These are phyloP conservation scores for Neoascia interrupta DNA, from an alignment of 2,888 invertebrate species.

Conservation along the genomic window DNA sequence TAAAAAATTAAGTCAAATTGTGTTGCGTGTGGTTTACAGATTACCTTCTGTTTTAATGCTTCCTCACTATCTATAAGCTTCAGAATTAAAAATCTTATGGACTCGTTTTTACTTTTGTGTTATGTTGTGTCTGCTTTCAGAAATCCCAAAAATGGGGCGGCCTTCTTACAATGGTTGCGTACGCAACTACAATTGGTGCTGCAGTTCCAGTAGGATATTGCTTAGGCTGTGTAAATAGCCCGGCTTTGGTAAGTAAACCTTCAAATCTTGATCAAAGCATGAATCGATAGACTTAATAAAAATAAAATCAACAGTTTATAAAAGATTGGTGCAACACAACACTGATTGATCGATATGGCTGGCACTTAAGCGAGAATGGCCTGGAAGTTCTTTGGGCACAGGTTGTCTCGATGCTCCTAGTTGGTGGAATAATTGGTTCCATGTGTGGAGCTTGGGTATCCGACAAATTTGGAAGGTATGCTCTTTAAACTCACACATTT, in stretches of 20 bases:
- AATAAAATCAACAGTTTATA: conserved; percentile 80
- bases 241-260: conserved; percentile 84
- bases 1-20: too few relatives aligned
- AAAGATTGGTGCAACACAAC: conserved; percentile 87
- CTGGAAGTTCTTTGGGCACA: conserved; percentile 87
- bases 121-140: conserved; percentile 26
- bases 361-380: conserved; percentile 79
- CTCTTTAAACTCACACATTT: background rate
- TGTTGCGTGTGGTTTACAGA: too few relatives aligned
- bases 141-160: conserved; percentile 73
- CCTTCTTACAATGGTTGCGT: conserved; percentile 83
- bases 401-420: conserved; percentile 92
- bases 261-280: background rate
- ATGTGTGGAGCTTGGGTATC: conserved; percentile 87
- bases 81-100: too few relatives aligned
- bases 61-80: too few relatives aligned
- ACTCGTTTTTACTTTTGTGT: too few relatives aligned
- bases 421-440: conserved; percentile 93
- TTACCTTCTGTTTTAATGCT: too few relatives aligned
- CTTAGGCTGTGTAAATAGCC: conserved; percentile 91
- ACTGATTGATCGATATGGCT: conserved; percentile 82
- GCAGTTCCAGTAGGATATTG: conserved; percentile 91
- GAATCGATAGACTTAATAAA: background rate
- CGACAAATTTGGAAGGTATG: conserved; percentile 85
- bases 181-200: conserved; percentile 86